Evolutionary conservation across 2,888 invertebrate species (phyloP).

Genomic region (Coleophora deauratella): DNA sequence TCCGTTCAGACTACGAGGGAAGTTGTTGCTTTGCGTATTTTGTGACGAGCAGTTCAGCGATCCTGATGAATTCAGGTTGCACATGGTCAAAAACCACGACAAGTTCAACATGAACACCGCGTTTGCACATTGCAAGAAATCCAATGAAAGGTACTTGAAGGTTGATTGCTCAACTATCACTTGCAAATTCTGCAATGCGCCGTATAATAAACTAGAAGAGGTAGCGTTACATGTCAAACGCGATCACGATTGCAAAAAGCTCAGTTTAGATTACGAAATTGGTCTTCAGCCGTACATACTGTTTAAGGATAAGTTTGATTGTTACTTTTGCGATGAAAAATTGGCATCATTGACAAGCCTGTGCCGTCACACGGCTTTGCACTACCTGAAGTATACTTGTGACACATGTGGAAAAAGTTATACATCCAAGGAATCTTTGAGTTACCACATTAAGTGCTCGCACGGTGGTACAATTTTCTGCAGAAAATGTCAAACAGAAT

Average conservation of each 20-base stretch:
- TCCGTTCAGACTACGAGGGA: constrained; percentile 54
- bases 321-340: constrained; percentile 41
- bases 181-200: constrained; percentile 39
- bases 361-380: constrained; percentile 48
- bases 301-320: constrained; percentile 41
- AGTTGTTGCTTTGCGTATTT: constrained; percentile 51
- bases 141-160: constrained; percentile 44
- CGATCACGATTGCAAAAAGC: constrained; percentile 28
- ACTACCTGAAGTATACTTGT: constrained; percentile 50
- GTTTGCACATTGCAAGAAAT: constrained; percentile 41
- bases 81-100: constrained; percentile 39
- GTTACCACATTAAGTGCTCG: constrained; percentile 44
- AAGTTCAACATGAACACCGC: constrained; percentile 45
- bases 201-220: constrained; percentile 33
- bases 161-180: constrained; percentile 47
- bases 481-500: constrained; percentile 52
- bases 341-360: constrained; percentile 43
- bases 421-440: constrained; percentile 42
- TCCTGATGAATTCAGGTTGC: constrained; percentile 40
- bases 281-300: constrained; percentile 51
- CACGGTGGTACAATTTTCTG: constrained; percentile 44
- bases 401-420: constrained; percentile 54
- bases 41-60: constrained; percentile 50
- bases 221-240: constrained; percentile 40
- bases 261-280: constrained; percentile 39